Conservation (phyloP, 2,888 invertebrate genomes). For the Boloria selene region DNA sequence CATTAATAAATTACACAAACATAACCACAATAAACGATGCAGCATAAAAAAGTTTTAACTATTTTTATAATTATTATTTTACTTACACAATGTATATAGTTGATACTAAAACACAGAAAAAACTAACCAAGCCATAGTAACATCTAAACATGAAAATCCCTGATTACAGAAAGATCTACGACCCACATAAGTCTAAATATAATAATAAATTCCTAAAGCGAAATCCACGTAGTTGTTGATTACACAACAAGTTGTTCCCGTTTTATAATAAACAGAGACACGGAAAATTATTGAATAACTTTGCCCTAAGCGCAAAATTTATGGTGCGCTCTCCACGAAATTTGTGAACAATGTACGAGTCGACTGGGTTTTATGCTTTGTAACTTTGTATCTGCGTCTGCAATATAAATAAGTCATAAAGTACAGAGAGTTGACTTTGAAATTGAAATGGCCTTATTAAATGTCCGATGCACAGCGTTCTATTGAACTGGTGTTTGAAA, state of each 20-base stretch:
- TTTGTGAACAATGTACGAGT: conserved; percentile 74
- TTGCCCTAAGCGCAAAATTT: conserved; percentile 74
- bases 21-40: no score
- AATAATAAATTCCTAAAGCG: conserved; percentile 41
- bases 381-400: conserved; percentile 41
- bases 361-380: conserved; percentile 50
- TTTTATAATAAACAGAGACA: conserved; percentile 80
- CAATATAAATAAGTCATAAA: conserved; percentile 39
- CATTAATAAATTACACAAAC: no score
- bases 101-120: no score
- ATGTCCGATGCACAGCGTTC: neutral
- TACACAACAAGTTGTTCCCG: conserved; percentile 65
- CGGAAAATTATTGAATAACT: conserved; percentile 79
- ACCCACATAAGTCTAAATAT: no score
- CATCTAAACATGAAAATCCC: no score
- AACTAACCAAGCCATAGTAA: no score
- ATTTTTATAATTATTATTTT: no score
- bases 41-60: no score
- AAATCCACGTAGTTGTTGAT: conserved; percentile 66
- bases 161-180: no score
- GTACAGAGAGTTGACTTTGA: conserved; percentile 37
- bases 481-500: no score
- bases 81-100: no score
- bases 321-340: conserved; percentile 76
- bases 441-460: conserved; percentile 20